Evolutionary conservation across 1,140 invertebrate genomes (phyloP).

Genomic region (Nilaparvata lugens): DNA sequence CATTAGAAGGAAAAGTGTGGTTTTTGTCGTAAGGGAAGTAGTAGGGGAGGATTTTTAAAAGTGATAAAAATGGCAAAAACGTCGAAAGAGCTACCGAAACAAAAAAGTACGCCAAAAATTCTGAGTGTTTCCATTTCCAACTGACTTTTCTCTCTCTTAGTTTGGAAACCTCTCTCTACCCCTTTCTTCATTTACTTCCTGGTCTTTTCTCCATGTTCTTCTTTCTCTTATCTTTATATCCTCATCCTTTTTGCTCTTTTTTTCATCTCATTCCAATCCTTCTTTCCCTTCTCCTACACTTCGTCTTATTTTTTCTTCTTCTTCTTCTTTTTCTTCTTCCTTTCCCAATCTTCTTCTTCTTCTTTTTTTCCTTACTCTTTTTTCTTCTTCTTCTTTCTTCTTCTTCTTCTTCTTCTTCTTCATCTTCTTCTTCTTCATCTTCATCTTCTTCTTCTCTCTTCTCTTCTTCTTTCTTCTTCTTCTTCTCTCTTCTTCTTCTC

Average conservation of each 20-base stretch:
- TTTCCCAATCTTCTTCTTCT: constrained; percentile 6
- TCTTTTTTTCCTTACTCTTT: background rate
- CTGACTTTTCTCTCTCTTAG: no score
- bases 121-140: no score
- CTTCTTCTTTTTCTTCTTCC: background rate
- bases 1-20: no score
- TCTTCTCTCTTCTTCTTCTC: background rate
- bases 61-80: no score
- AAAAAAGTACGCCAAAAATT: no score
- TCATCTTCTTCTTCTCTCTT: background rate
- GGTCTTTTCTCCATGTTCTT: background rate
- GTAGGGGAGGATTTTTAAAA: no score
- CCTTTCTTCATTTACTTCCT: no score
- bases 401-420: constrained; percentile 1
- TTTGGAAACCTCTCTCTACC: no score
- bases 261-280: background rate
- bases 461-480: constrained; percentile 1
- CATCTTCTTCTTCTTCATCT: constrained; percentile 2
- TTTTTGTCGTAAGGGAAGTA: no score
- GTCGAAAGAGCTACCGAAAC: no score
- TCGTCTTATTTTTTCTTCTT: background rate
- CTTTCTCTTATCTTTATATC: constrained; percentile 1
- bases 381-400: background rate
- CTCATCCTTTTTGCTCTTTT: background rate
- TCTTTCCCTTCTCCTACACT: background rate